Percentiles rank a stretch among this genome's conserved stretches.
These are phyloP conservation scores for Acleris literana DNA, from an alignment of 2,888 invertebrate species.

Conservation along the genomic window DNA sequence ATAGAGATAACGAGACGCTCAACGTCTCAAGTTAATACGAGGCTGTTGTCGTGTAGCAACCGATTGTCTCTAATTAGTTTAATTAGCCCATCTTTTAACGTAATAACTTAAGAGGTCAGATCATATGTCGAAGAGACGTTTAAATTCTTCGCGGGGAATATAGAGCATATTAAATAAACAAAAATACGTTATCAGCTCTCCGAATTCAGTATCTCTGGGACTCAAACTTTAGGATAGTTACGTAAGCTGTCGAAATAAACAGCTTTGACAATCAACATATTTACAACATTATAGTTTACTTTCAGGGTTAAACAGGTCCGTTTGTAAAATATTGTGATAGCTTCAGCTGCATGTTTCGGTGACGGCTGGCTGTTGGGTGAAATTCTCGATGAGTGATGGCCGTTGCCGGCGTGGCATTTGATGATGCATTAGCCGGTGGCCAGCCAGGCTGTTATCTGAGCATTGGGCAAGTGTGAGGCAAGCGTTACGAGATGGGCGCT, in stretches of 20 bases:
- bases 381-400: constrained; percentile 32
- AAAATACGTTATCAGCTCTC: background rate
- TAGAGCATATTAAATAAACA: constrained; percentile 10
- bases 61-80: constrained; percentile 14
- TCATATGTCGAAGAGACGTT: constrained; percentile 13
- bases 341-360: constrained; percentile 9
- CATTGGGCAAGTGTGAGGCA: constrained; percentile 41
- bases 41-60: constrained; percentile 17
- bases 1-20: background rate
- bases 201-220: background rate
- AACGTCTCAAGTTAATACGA: constrained; percentile 6
- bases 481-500: constrained; percentile 43
- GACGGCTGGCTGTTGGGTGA: constrained; percentile 9
- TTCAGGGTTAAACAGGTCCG: constrained; percentile 1
- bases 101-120: constrained; percentile 5
- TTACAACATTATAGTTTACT: constrained; percentile 8
- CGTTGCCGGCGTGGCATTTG: constrained; percentile 30
- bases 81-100: constrained; percentile 5
- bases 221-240: background rate
- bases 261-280: constrained; percentile 9
- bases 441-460: constrained; percentile 17
- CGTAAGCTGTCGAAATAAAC: constrained; percentile 3
- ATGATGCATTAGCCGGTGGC: constrained; percentile 30
- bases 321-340: background rate
- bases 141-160: constrained; percentile 18